Evolutionary conservation across 2,113 vertebrate genomes (phyloP).

Genomic region (Mirza zaza): DNA sequence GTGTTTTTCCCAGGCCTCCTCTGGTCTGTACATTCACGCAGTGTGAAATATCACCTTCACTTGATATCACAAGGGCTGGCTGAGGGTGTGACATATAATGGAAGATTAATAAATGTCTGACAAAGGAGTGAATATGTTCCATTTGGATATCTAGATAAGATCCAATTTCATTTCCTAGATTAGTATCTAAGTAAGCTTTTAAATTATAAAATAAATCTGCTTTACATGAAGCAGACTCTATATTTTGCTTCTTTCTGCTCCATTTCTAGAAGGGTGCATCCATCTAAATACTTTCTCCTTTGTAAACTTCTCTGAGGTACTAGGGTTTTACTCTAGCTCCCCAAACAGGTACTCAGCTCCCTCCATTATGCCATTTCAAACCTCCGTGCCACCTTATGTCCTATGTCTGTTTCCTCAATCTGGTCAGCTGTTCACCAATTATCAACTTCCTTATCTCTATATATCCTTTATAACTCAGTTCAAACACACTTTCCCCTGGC

Average conservation of each 20-base stretch:
- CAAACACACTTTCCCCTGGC: background rate
- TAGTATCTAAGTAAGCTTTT: background rate
- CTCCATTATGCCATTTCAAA: background rate
- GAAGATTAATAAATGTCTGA: background rate
- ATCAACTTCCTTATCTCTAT: background rate
- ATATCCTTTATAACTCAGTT: background rate
- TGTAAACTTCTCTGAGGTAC: background rate
- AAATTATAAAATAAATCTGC: background rate
- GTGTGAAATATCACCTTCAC: background rate
- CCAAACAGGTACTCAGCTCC: background rate
- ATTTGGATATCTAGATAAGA: background rate
- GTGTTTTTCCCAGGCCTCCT: no score
- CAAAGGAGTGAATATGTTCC: background rate
- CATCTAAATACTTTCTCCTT: background rate
- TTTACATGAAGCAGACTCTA: background rate
- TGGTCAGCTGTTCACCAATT: background rate
- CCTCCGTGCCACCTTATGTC: rapidly evolving
- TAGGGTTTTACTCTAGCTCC: background rate
- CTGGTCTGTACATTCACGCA: background rate
- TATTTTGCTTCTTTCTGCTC: background rate
- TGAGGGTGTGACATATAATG: background rate
- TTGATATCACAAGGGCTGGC: background rate
- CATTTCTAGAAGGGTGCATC: background rate
- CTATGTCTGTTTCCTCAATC: rapidly evolving
- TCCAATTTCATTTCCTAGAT: background rate